phyloP scores from a whole-genome alignment of 1,140 invertebrate genomes.

The Diorhabda carinulata region DNA sequence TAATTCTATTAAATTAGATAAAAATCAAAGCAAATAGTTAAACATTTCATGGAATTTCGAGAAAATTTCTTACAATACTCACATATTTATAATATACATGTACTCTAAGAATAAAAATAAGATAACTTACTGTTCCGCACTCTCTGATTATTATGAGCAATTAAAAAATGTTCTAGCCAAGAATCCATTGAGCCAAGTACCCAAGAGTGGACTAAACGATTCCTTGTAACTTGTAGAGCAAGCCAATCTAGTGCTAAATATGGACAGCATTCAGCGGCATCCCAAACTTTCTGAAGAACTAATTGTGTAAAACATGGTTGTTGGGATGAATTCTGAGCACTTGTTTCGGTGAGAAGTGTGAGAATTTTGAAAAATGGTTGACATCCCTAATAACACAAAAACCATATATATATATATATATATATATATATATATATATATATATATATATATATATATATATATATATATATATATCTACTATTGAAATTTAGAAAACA shows the following conservation, averaged over 20 bases:
- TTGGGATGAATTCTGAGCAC: conserved; percentile 61
- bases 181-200: conserved; percentile 80
- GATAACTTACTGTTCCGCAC: conserved; percentile 68
- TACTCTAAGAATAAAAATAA: background rate
- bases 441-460: no score
- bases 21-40: no score
- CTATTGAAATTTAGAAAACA: no score
- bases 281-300: conserved; percentile 83
- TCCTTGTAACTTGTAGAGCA: conserved; percentile 74
- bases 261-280: conserved; percentile 83
- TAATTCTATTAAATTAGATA: no score
- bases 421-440: no score
- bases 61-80: no score
- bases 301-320: conserved; percentile 86
- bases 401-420: no score
- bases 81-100: no score
- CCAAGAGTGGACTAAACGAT: conserved; percentile 85
- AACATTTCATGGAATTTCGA: no score
- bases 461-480: no score
- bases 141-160: conserved; percentile 78
- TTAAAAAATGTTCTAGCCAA: conserved; percentile 86
- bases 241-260: conserved; percentile 90
- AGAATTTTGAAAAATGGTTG: conserved; percentile 89
- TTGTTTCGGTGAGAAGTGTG: conserved; percentile 70
- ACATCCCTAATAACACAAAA: conserved; percentile 54